phyloP scores from a whole-genome alignment of 2,113 vertebrate genomes.

The Syrmaticus mikado region DNA sequence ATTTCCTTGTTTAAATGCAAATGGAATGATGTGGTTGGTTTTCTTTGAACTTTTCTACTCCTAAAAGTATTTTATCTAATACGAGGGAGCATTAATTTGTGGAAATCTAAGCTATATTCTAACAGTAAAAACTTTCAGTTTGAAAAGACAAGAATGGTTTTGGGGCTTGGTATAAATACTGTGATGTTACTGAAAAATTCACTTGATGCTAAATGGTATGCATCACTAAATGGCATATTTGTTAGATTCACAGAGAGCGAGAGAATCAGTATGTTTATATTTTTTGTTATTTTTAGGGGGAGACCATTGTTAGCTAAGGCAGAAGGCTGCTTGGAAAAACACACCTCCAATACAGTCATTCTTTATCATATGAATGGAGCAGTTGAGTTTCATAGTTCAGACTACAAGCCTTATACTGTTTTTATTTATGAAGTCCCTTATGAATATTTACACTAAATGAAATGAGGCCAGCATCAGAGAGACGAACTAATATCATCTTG shows the following conservation, averaged over 20 bases:
- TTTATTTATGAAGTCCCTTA: not conserved
- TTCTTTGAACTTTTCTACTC: not conserved
- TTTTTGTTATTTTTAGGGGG: not conserved
- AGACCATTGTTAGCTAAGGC: not conserved
- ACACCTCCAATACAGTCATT: too few relatives aligned
- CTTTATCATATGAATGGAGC: not conserved
- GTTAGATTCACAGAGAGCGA: not conserved
- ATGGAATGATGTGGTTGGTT: not conserved
- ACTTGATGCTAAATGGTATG: not conserved
- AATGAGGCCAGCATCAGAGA: not conserved
- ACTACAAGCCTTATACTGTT: not conserved
- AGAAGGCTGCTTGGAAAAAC: not conserved
- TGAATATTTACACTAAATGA: not conserved
- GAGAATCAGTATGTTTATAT: not conserved
- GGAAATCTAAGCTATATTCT: not conserved
- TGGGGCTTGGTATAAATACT: not conserved
- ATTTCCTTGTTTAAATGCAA: not conserved
- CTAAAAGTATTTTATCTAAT: not conserved
- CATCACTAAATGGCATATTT: not conserved
- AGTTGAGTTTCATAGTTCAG: not conserved
- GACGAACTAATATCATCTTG: not conserved
- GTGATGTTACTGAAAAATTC: not conserved
- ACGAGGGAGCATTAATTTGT: not conserved
- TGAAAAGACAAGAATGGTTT: not conserved
- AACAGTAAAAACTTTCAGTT: not conserved